Conservation (phyloP, 2,888 invertebrate species). For the Reticulitermes lucifugus region DNA sequence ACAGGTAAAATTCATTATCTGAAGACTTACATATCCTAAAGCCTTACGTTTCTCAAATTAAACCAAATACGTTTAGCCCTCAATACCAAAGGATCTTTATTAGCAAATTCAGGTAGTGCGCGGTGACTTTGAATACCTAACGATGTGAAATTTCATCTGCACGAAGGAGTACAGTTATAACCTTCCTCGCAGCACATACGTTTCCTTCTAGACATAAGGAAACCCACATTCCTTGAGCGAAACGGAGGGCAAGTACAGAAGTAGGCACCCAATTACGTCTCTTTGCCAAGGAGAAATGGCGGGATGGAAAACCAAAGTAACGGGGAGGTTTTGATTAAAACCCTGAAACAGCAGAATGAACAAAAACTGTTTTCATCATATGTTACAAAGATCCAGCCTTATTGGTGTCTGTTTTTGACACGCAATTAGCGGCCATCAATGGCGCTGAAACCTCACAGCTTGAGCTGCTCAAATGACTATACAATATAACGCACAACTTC, state of each 20-base stretch:
- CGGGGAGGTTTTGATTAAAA: neutral
- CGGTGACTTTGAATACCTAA: neutral
- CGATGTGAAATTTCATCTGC: neutral
- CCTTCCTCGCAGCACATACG: neutral
- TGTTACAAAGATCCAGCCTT: neutral
- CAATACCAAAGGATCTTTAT: neutral
- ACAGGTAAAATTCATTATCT: no score
- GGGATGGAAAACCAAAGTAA: neutral
- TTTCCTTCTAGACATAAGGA: neutral
- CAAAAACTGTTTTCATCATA: neutral
- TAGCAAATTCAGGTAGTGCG: neutral
- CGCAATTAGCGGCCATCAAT: conserved; percentile 9
- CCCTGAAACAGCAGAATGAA: neutral
- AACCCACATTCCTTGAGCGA: neutral
- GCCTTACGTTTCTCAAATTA: neutral
- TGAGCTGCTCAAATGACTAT: neutral
- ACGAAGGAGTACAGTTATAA: neutral
- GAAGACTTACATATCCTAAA: neutral
- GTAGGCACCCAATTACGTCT: no score
- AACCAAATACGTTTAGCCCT: neutral
- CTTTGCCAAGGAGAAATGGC: no score
- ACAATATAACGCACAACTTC: no score
- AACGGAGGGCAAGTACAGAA: neutral
- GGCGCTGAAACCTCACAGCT: neutral
- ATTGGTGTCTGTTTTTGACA: conserved; percentile 13